These are phyloP conservation scores for Microtus oregoni DNA, from an alignment of 2,113 vertebrate species.

Conservation along the genomic window DNA sequence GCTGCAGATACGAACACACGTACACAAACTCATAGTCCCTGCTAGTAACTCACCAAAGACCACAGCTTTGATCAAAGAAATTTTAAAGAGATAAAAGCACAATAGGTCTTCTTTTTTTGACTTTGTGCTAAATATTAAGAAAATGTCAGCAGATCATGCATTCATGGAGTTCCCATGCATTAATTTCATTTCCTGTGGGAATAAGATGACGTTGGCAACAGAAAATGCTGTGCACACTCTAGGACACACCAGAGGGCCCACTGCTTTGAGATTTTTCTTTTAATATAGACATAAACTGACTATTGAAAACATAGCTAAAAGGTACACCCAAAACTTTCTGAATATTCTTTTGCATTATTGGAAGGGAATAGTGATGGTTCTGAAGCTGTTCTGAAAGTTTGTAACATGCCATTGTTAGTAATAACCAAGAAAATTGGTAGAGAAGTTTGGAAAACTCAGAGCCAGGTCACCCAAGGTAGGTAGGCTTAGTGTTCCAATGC, in stretches of 20 bases:
- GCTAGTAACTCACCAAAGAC: constrained; percentile 42
- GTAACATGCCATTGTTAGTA: not conserved
- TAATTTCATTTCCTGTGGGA: constrained; percentile 11
- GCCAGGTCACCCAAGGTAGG: not conserved
- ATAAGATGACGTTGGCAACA: not conserved
- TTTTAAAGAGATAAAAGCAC: constrained; percentile 6
- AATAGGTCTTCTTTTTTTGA: constrained; percentile 31
- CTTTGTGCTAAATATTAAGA: constrained; percentile 1
- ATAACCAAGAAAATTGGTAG: not conserved
- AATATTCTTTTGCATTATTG: not conserved
- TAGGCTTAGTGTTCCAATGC: not conserved
- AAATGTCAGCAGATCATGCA: constrained; percentile 39
- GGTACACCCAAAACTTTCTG: not conserved
- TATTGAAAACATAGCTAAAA: constrained; percentile 28
- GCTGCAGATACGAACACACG: constrained; percentile 11
- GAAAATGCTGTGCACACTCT: not conserved
- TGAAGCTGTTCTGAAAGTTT: not conserved
- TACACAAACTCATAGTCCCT: constrained; percentile 10
- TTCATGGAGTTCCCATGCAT: not conserved
- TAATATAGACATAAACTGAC: not conserved
- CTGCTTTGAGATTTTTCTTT: not conserved
- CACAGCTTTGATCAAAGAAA: not conserved
- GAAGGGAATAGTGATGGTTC: not conserved
- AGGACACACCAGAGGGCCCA: not conserved
- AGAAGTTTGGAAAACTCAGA: not conserved